Evolutionary conservation across 2,797 vertebrate genomes (phyloP).

Genomic region (Alauda arvensis): DNA sequence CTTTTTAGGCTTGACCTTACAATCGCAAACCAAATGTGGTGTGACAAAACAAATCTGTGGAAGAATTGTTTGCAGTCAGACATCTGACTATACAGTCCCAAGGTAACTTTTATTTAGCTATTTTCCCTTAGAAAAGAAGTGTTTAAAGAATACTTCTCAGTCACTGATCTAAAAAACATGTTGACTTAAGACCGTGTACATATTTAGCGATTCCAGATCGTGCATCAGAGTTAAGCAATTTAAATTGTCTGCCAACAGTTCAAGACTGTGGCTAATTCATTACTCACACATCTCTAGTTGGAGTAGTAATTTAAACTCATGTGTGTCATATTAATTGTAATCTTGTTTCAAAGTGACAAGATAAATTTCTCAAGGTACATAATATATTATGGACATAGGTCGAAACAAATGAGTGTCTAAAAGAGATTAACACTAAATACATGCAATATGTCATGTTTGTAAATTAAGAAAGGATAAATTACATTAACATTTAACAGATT

Average conservation of each 20-base stretch:
- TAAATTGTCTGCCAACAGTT: constrained; percentile 69
- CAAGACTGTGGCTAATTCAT: constrained; percentile 73
- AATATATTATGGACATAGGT: constrained; percentile 75
- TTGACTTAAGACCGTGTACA: constrained; percentile 16
- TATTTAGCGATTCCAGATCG: constrained; percentile 53
- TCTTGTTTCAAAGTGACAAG: constrained; percentile 74
- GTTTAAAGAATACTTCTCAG: constrained; percentile 7
- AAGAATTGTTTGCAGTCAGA: constrained; percentile 56
- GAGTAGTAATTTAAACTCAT: constrained; percentile 74
- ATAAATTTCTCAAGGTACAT: constrained; percentile 74
- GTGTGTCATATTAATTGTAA: constrained; percentile 74
- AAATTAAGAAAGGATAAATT: constrained; percentile 69
- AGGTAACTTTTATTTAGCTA: constrained; percentile 11
- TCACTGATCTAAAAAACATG: constrained; percentile 49
- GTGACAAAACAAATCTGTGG: constrained; percentile 59
- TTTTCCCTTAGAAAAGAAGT: neutral
- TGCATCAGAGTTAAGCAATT: constrained; percentile 60
- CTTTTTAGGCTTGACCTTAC: constrained; percentile 51
- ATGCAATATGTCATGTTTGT: constrained; percentile 70
- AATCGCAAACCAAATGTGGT: constrained; percentile 54
- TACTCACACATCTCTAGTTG: constrained; percentile 69
- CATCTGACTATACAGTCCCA: constrained; percentile 38
- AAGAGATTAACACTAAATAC: constrained; percentile 71
- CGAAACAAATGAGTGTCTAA: constrained; percentile 70
- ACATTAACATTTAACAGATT: constrained; percentile 67